phyloP scores from a whole-genome alignment of 2,113 vertebrate genomes.

The Mastomys natalensis region DNA sequence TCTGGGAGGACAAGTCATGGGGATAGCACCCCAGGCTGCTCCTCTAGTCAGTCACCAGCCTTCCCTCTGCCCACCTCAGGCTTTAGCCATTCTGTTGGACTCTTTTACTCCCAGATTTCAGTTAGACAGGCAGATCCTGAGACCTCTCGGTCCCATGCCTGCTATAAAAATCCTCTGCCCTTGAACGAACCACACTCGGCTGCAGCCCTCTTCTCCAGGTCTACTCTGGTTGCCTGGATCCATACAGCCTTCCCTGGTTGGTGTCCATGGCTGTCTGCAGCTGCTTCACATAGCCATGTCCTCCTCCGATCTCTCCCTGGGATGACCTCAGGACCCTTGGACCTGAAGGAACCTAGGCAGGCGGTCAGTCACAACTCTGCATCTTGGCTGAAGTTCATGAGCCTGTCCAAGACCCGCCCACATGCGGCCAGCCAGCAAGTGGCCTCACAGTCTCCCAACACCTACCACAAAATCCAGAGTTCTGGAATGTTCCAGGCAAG shows the following conservation, averaged over 20 bases:
- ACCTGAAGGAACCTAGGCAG: background rate
- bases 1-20: background rate
- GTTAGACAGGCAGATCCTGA: background rate
- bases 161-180: background rate
- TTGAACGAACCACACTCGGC: background rate
- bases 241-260: background rate
- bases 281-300: background rate
- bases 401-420: background rate
- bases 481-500: constrained; percentile 62
- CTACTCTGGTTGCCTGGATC: background rate
- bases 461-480: constrained; percentile 51
- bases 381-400: background rate
- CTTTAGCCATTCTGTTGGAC: background rate
- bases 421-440: background rate
- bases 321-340: background rate
- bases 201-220: background rate
- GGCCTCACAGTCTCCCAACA: constrained; percentile 24
- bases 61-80: background rate
- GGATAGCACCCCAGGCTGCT: background rate
- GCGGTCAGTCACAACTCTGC: background rate
- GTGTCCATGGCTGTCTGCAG: background rate
- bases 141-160: background rate
- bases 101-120: background rate
- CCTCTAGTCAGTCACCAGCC: background rate
- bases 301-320: background rate